These are phyloP conservation scores for Trachelus stipa DNA, from an alignment of 2,888 invertebrate species.

Conservation along the genomic window DNA sequence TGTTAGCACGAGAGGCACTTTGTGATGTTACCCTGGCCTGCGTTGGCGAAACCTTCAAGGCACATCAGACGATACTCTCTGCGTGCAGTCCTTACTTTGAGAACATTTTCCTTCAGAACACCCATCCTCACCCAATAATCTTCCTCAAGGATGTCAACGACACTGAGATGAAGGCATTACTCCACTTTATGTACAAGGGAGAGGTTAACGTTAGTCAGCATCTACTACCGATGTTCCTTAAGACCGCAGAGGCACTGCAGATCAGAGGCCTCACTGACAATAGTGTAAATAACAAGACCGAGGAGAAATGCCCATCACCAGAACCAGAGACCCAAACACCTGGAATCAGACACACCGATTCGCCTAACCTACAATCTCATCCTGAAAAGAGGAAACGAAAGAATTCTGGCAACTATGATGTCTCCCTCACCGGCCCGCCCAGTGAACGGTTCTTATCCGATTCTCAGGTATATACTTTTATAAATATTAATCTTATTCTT, in stretches of 20 bases:
- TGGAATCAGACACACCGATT: conserved; percentile 55
- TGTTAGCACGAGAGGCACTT: conserved; percentile 88
- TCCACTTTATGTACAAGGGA: conserved; percentile 95
- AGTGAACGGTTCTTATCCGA: conserved; percentile 76
- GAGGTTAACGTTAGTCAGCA: conserved; percentile 93
- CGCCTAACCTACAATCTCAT: conserved; percentile 56
- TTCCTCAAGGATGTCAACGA: conserved; percentile 92
- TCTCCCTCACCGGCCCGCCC: conserved; percentile 72
- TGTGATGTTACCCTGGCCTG: conserved; percentile 94
- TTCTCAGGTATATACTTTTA: conserved; percentile 71
- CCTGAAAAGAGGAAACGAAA: conserved; percentile 74
- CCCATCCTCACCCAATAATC: conserved; percentile 91
- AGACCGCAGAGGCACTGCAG: conserved; percentile 92
- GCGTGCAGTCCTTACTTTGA: conserved; percentile 96
- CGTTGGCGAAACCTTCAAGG: conserved; percentile 91
- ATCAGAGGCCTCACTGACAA: conserved; percentile 90
- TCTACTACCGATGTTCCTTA: conserved; percentile 89
- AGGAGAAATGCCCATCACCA: conserved; percentile 54
- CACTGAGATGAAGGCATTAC: conserved; percentile 88
- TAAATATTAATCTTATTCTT: too few relatives aligned
- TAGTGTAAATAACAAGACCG: conserved; percentile 72
- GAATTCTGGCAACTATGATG: conserved; percentile 77
- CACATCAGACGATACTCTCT: conserved; percentile 92
- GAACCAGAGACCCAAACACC: conserved; percentile 55
- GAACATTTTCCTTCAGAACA: conserved; percentile 88